Conservation (phyloP, 2,797 vertebrate species). For the Parauchenoglanis punctatus region DNA sequence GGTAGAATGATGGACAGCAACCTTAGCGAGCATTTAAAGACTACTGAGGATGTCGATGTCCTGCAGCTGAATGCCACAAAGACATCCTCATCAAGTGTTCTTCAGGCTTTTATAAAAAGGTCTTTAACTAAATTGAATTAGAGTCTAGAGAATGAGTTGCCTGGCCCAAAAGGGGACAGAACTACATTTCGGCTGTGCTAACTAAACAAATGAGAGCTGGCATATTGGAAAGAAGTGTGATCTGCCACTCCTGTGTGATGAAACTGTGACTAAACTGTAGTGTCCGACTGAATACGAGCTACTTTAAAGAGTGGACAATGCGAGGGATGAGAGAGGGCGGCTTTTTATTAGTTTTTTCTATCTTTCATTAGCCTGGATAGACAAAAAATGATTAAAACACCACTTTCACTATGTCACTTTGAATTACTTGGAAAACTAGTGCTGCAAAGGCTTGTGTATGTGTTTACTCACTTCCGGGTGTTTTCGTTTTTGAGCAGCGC, state of each 20-base stretch:
- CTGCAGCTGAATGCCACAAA: not conserved
- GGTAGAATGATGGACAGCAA: not conserved
- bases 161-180: not conserved
- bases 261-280: not conserved
- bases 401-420: not conserved
- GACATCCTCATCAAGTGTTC: not conserved
- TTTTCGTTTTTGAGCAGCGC: conserved; percentile 93
- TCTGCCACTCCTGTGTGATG: not conserved
- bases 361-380: not conserved
- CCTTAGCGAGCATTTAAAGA: not conserved
- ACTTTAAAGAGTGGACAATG: not conserved
- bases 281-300: not conserved
- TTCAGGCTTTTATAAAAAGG: too few relatives aligned
- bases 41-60: not conserved
- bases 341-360: not conserved
- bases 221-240: not conserved
- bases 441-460: not conserved
- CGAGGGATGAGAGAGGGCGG: too few relatives aligned
- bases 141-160: not conserved
- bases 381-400: not conserved
- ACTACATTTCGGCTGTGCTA: not conserved
- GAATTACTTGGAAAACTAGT: not conserved
- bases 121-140: not conserved
- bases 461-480: conserved; percentile 76
- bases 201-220: too few relatives aligned